Percentiles rank a stretch among this genome's conserved stretches.
Evolutionary conservation across 2,797 vertebrate species (phyloP).

Genomic region (Rhinophrynus dorsalis): DNA sequence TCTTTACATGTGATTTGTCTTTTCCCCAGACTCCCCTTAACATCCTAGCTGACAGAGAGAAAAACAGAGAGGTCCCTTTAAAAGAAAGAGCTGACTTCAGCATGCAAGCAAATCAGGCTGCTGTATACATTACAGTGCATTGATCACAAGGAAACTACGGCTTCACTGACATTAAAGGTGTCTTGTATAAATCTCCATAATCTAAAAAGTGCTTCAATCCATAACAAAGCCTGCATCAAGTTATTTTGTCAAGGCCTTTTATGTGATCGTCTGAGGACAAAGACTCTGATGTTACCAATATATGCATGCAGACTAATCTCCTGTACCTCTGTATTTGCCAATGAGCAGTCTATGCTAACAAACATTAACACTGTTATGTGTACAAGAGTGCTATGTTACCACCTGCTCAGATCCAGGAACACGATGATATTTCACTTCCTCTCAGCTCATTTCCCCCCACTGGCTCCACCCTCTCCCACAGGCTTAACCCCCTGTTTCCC

Average conservation of each 20-base stretch:
- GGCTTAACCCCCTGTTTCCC: constrained; percentile 32
- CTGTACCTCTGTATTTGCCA: neutral
- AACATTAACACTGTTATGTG: constrained; percentile 9
- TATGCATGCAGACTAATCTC: neutral
- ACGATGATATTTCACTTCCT: constrained; percentile 40
- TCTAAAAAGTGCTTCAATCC: neutral
- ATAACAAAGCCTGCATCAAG: constrained; percentile 19
- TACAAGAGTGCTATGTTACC: constrained; percentile 6
- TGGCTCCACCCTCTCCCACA: constrained; percentile 31
- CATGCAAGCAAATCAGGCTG: neutral
- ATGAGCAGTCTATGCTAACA: constrained; percentile 1
- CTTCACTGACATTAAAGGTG: neutral
- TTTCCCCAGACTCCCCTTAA: neutral
- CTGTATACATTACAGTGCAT: neutral
- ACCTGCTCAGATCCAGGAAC: constrained; percentile 45
- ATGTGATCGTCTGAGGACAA: neutral
- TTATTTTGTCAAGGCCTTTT: constrained; percentile 26
- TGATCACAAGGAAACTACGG: neutral
- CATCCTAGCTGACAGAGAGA: neutral
- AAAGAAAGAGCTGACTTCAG: neutral
- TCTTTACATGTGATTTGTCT: neutral
- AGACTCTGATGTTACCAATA: neutral
- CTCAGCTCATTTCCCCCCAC: constrained; percentile 41
- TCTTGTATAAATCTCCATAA: neutral
- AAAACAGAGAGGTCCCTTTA: neutral